phyloP scores from a whole-genome alignment of 2,113 vertebrate species.

The Ceyx cyanopectus region DNA sequence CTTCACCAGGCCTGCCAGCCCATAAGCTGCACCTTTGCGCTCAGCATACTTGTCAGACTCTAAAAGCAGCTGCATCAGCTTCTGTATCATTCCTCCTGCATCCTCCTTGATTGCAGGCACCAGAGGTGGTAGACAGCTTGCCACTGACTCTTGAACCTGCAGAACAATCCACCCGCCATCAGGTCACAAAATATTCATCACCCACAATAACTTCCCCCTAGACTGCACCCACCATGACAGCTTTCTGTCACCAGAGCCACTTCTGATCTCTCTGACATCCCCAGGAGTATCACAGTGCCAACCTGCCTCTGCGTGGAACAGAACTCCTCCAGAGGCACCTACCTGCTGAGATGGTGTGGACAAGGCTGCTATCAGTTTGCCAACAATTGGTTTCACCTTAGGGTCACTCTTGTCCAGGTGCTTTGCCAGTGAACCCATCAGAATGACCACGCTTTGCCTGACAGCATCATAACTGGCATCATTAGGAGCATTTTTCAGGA shows the following conservation, averaged over 20 bases:
- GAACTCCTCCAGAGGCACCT: slow-evolving; percentile 69
- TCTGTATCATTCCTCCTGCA: slow-evolving; percentile 92
- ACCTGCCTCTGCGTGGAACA: neutral
- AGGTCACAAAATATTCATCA: neutral
- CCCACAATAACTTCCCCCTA: neutral
- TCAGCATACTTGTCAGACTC: slow-evolving; percentile 98
- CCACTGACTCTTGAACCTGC: slow-evolving; percentile 97
- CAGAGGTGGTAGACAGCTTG: slow-evolving; percentile 92
- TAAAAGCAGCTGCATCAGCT: slow-evolving; percentile 92
- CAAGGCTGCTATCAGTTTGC: slow-evolving; percentile 95
- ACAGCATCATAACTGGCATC: slow-evolving; percentile 97
- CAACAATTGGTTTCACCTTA: slow-evolving; percentile 97
- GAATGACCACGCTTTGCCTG: slow-evolving; percentile 96
- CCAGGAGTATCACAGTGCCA: neutral
- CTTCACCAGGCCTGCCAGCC: slow-evolving; percentile 95
- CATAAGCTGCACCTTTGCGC: slow-evolving; percentile 93
- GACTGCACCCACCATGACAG: neutral
- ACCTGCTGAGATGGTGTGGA: slow-evolving; percentile 98
- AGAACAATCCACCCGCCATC: neutral
- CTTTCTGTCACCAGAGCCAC: neutral
- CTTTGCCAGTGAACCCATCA: slow-evolving; percentile 98
- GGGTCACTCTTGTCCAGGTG: slow-evolving; percentile 98
- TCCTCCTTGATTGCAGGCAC: slow-evolving; percentile 97
- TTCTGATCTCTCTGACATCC: neutral
- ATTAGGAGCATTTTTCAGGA: slow-evolving; percentile 93